Evolutionary conservation across 2,113 vertebrate genomes (phyloP), one percentile per base, ranked within the genome.

Genomic region (Formicarius rufipectus): DNA sequence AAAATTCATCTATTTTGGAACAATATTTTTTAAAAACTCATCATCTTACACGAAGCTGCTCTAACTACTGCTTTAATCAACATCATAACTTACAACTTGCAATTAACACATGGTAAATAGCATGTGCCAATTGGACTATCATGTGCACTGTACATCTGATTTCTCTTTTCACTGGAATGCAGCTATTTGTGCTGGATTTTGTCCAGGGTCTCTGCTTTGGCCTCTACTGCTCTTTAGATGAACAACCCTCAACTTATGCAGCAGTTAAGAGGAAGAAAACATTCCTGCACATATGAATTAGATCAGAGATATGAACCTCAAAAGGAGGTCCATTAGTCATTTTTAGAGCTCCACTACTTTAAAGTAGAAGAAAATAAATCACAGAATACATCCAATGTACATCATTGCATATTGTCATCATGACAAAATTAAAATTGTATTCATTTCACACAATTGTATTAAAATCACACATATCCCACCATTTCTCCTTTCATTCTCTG

Each of bases 151-250:
- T 79, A 95, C 97, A 95, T 97, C 97, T 97, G 96, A 97, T 94
- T 95, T 62, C 63, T 91, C 84, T 97, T 97, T 96, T 78, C 92
- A 25, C 58, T 95, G 95, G 95, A 95, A 92, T 97, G 80, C 91
- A 80, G 76, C 67, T 98, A 95, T 97, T 98, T 98, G 92, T 83
- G 53, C 97, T 98, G 98, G 98, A 97, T 56, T 31, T 5, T 19
- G 11, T 96, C 97, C 98, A 98, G 79, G 66, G 40, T 67, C 87
- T 94, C 94, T 84, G 85, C 75, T 85, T 84, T 89, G 84, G 90
- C 88, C 66, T 95, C 83, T 90, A 64, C 89, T 14, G 28, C 79
- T 95, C 95, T 91, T 81, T 69, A 67, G 94, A 96, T 95, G 95
- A 96, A 76, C 75, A 79, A 37, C 92, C 17, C 88, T 96, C 50